Evolutionary conservation across 2,888 invertebrate species (phyloP).

Genomic region (Idaea dimidiata): DNA sequence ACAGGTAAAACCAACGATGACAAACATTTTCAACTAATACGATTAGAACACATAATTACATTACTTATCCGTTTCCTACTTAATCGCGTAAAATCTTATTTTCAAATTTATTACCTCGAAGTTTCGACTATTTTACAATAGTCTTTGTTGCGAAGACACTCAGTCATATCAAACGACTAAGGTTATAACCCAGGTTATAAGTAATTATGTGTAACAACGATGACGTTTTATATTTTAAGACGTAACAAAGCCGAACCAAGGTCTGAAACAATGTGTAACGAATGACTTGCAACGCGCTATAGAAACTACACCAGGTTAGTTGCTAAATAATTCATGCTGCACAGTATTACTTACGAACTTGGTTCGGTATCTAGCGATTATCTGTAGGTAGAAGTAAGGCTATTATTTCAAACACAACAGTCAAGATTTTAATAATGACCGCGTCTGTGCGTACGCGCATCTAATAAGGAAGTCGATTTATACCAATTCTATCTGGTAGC

Average conservation of each 20-base stretch:
- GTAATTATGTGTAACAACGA: neutral
- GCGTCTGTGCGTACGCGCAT: conserved; percentile 34
- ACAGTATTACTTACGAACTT: neutral
- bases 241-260: conserved; percentile 8
- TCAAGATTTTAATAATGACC: conserved; percentile 31
- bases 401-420: conserved; percentile 14
- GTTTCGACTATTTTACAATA: no score
- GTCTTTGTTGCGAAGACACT: no score
- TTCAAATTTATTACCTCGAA: no score
- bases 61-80: no score
- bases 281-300: conserved; percentile 16
- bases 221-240: conserved; percentile 6
- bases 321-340: neutral
- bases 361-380: neutral
- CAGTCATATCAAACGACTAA: no score
- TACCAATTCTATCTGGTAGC: conserved; percentile 15
- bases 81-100: no score
- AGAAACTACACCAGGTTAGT: conserved; percentile 1
- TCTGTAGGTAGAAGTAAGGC: conserved; percentile 6
- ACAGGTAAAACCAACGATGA: neutral
- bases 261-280: conserved; percentile 7
- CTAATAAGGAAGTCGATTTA: conserved; percentile 47
- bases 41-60: no score
- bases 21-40: neutral
- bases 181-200: no score